Percentiles rank a stretch among this genome's conserved stretches.
phyloP scores from a whole-genome alignment of 2,797 vertebrate genomes.

The Prionace glauca region DNA sequence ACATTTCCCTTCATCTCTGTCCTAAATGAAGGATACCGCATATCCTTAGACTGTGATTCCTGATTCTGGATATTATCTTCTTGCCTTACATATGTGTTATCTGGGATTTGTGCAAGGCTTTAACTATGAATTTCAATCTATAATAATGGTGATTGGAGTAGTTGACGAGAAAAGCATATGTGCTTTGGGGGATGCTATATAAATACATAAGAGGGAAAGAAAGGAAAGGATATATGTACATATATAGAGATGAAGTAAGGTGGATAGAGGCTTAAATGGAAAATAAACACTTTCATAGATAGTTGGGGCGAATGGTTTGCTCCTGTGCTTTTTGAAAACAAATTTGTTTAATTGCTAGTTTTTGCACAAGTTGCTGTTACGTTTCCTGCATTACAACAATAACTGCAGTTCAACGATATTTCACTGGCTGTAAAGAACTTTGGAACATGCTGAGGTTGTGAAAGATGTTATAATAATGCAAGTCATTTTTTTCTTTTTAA shows the following conservation, averaged over 20 bases:
- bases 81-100: background rate
- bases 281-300: background rate
- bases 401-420: no score
- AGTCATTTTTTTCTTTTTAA: no score
- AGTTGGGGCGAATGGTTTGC: background rate
- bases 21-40: no score
- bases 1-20: no score
- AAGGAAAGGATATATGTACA: background rate
- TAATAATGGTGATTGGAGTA: background rate
- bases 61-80: background rate
- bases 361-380: background rate
- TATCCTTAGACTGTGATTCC: no score
- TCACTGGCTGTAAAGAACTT: no score
- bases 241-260: background rate
- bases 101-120: background rate
- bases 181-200: background rate
- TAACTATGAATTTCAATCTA: background rate
- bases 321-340: background rate
- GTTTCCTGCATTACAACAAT: background rate
- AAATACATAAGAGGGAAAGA: background rate
- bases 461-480: no score
- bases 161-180: background rate
- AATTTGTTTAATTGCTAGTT: no score
- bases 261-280: background rate
- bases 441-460: no score